Percentiles rank a stretch among this genome's conserved stretches.
Evolutionary conservation across 2,113 vertebrate genomes (phyloP).

Genomic region (Bucco capensis): DNA sequence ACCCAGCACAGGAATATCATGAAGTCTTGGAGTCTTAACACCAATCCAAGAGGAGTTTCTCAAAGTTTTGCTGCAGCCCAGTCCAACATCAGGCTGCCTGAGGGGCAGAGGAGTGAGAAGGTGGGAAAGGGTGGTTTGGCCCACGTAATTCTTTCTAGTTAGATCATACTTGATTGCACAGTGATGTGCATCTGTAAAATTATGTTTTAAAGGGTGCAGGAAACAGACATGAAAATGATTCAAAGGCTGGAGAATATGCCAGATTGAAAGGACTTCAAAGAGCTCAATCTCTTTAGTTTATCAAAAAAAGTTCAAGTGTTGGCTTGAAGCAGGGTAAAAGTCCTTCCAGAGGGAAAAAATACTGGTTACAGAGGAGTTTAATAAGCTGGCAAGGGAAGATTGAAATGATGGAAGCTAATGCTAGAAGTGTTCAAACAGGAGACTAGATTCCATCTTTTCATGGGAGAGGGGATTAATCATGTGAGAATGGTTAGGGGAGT

Average conservation of each 20-base stretch:
- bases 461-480: neutral
- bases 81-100: neutral
- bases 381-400: neutral
- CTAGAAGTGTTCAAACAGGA: neutral
- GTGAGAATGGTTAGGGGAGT: neutral
- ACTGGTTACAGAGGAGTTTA: neutral
- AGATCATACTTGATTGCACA: neutral
- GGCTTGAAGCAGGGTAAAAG: constrained; percentile 21
- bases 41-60: neutral
- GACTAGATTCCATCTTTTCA: neutral
- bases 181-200: neutral
- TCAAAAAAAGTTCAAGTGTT: constrained; percentile 16
- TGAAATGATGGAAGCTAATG: neutral
- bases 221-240: neutral
- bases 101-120: neutral
- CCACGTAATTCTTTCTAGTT: neutral
- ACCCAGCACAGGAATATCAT: neutral
- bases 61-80: neutral
- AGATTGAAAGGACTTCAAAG: constrained; percentile 44
- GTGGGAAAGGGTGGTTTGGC: neutral
- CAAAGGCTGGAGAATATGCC: constrained; percentile 9
- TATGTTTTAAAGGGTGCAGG: neutral
- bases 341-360: neutral
- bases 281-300: constrained; percentile 22
- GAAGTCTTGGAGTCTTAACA: neutral